Conservation (phyloP, 1,140 invertebrate species). For the Bombus affinis region DNA sequence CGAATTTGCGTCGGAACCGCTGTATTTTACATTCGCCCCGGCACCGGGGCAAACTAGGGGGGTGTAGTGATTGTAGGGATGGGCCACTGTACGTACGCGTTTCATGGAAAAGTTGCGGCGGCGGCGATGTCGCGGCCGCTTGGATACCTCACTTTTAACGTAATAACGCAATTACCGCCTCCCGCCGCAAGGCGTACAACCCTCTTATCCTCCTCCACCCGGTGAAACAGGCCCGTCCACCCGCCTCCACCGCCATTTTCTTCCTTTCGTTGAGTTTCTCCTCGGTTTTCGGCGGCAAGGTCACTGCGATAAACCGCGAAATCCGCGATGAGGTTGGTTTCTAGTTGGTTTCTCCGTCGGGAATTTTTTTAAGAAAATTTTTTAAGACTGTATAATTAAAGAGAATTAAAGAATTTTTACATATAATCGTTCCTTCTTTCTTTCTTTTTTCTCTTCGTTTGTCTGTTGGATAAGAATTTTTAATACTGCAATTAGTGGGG, state of each 20-base stretch:
- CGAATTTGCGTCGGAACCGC: not conserved
- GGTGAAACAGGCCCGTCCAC: not conserved
- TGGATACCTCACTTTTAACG: constrained; percentile 77
- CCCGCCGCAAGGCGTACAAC: constrained; percentile 60
- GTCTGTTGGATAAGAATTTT: not conserved
- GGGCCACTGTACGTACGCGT: constrained; percentile 27
- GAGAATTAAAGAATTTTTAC: not conserved
- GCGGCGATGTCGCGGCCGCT: constrained; percentile 67
- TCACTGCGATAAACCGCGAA: constrained; percentile 8
- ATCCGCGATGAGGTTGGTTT: not conserved
- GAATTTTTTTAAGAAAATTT: no score
- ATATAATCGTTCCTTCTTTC: not conserved
- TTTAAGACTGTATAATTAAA: no score
- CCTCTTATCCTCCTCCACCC: constrained; percentile 37
- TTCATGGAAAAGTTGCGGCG: constrained; percentile 31
- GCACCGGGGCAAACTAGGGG: constrained; percentile 2
- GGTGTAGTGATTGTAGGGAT: not conserved
- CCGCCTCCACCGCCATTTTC: not conserved
- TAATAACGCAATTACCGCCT: constrained; percentile 79
- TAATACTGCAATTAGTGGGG: not conserved
- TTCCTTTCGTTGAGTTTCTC: not conserved
- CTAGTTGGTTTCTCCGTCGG: not conserved
- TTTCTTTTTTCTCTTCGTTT: no score
- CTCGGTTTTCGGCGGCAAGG: constrained; percentile 10
- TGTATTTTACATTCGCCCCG: constrained; percentile 24